A percentile compares a stretch with the other conserved stretches of the same genome.
Evolutionary conservation across 2,113 vertebrate genomes (phyloP).

Genomic region (Phrynocephalus versicolor): DNA sequence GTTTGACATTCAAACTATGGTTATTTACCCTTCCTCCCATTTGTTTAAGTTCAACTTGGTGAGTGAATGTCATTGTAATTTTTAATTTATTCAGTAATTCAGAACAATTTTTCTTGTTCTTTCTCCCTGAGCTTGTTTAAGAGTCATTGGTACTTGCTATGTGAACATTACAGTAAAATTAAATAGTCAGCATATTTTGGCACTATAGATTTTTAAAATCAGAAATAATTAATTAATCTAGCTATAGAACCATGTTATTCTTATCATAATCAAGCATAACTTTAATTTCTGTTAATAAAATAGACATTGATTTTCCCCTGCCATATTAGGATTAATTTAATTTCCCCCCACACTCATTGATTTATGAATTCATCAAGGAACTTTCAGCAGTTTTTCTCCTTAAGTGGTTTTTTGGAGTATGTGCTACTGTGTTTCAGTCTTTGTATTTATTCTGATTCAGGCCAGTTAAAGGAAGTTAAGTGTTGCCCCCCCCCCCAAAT

Average conservation of each 20-base stretch:
- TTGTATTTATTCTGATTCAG: too few relatives aligned
- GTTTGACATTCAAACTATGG: not conserved
- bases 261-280: constrained; percentile 1
- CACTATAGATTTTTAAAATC: constrained; percentile 4
- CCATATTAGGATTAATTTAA: not conserved
- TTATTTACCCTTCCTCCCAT: not conserved
- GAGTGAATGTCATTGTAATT: not conserved
- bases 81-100: not conserved
- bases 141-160: not conserved
- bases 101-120: too few relatives aligned
- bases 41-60: not conserved
- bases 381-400: not conserved
- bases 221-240: not conserved
- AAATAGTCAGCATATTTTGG: not conserved
- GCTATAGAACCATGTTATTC: not conserved
- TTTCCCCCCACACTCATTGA: not conserved
- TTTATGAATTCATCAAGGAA: not conserved
- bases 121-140: too few relatives aligned
- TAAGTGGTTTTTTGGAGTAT: not conserved
- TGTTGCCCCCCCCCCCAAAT: not conserved
- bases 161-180: not conserved
- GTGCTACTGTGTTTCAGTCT: not conserved
- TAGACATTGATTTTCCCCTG: constrained; percentile 10
- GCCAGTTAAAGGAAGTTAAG: too few relatives aligned
- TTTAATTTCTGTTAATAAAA: constrained; percentile 17